Base-by-base conservation (phyloP, 2,888 invertebrate species). In the Microctonus brassicae region DNA sequence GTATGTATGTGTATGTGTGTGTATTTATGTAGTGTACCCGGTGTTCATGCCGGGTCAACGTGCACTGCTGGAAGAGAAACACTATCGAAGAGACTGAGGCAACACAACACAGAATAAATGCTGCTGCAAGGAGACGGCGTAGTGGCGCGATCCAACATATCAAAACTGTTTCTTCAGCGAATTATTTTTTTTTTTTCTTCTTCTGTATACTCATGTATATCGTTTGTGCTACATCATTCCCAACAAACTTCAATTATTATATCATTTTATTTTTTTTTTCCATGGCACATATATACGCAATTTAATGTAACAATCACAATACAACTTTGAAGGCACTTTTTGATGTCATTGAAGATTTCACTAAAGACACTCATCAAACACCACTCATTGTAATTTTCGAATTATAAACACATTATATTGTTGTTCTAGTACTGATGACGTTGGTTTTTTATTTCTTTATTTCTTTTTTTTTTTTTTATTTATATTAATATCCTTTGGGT, bases 11-110 rank as follows among this genome's bases (percentile, higher is more conserved):
- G n/a, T n/a, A n/a, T n/a, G n/a, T n/a, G n/a, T n/a, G n/a, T n/a
- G n/a, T n/a, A n/a, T n/a, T n/a, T n/a, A n/a, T n/a, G 62, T 58
- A 60, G 62, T 67, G 72, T 66, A 69, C 69, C 73, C 69, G 71
- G 74, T 67, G 73, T 74, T 73, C 74, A 67, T 69, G 70, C 74
- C 74, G 76, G 74, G 74, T 74, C 74, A 76, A 76, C 76, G 73
- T 74, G 74, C 68, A 76, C 69, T 73, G 73, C 74, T 74, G 73
- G 74, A 69, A 73, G 73, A 76, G 72, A 64, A 73, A 75, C 65
- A 64, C 3, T 63, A 62, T 70, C 61, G 70, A 66, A 55, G 60
- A 55, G 53, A 65, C 26, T 52, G 52, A 60, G 65, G 72, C 69
- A n/a, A n/a, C n/a, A n/a, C n/a, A n/a, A 60, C 73, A 42, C 62